Evolutionary conservation across 2,888 invertebrate genomes (phyloP), one percentile per base, ranked within the genome.

Genomic region (Gryllus longicercus): DNA sequence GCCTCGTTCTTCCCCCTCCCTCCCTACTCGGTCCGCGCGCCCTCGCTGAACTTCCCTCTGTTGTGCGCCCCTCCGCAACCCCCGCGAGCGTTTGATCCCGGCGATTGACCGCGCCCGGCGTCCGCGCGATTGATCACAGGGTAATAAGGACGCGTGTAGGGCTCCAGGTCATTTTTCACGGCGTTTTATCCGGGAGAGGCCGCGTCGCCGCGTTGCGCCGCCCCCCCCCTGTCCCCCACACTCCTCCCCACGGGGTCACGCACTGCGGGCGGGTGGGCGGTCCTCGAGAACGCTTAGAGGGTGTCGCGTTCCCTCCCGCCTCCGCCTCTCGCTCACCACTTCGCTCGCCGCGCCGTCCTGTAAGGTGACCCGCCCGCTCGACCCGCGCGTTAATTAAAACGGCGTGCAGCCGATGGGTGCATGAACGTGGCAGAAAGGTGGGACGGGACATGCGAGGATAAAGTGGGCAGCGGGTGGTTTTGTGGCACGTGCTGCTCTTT

Each of bases 141-240:
- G 63, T 63, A 63, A 63, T 63, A 63, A 63, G 63, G 63, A 63
- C 63, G 63, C 63, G n/a, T 63, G 63, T 63, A 63, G 63, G 63
- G 63, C 14, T n/a, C 16, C 16, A 63, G 63, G 63, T 63, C 63
- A 63, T 63, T 63, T 63, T 63, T 63, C 63, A 63, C 63, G 63
- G 63, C 63, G 63, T 63, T 63, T 63, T 63, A 63, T 63, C 63
- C 63, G 63, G n/a, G 63, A 63, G 63, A 14, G 63, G 63, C 38
- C 38, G 38, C 38, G 38, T 38, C 38, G 38, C 38, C 38, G 38
- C 38, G 38, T 38, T 16, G 14, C 14, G 63, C 63, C 63, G 1
- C n/a, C 16, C 63, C 14, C 63, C 0, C 11, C 63, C 63, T 0
- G 12, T 63, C 14, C 63, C 63, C 16, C 8, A 38, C 38, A 5